Evolutionary conservation across 2,797 vertebrate species (phyloP).

Genomic region (Vipera ursinii): DNA sequence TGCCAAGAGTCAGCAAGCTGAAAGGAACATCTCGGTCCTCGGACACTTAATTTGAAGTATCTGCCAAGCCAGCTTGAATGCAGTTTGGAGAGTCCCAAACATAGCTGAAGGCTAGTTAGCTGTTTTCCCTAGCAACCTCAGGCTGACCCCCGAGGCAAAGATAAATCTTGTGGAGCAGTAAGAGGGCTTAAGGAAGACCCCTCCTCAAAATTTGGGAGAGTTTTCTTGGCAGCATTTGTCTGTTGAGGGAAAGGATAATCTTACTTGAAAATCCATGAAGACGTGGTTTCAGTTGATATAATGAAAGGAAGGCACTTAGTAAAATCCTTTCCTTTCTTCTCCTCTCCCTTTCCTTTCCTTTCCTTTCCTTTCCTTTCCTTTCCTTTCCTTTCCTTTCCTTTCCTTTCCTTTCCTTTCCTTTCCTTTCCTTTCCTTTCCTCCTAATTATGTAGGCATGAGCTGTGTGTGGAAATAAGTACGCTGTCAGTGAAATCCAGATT

Average conservation of each 20-base stretch:
- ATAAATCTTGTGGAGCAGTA: background rate
- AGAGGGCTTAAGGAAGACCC: background rate
- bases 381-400: background rate
- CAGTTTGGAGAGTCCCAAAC: constrained; percentile 1
- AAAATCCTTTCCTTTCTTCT: background rate
- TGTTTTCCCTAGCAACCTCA: constrained; percentile 15
- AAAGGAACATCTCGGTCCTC: background rate
- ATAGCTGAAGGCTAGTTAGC: background rate
- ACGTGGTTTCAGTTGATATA: background rate
- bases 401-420: background rate
- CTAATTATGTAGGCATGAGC: background rate
- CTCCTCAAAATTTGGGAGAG: background rate
- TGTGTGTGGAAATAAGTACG: background rate
- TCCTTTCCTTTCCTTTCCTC: background rate
- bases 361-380: no score
- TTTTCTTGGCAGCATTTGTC: background rate
- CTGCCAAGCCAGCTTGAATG: background rate
- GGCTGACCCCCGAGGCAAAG: constrained; percentile 10
- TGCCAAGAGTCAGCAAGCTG: background rate
- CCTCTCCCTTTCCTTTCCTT: background rate
- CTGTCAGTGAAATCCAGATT: background rate
- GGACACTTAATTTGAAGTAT: constrained; percentile 19
- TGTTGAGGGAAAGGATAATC: background rate
- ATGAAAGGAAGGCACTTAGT: background rate
- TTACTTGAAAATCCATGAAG: background rate